Evolutionary conservation across 2,113 vertebrate species (phyloP), one percentile per base, ranked within the genome.

Genomic region (Phocoena sinus): DNA sequence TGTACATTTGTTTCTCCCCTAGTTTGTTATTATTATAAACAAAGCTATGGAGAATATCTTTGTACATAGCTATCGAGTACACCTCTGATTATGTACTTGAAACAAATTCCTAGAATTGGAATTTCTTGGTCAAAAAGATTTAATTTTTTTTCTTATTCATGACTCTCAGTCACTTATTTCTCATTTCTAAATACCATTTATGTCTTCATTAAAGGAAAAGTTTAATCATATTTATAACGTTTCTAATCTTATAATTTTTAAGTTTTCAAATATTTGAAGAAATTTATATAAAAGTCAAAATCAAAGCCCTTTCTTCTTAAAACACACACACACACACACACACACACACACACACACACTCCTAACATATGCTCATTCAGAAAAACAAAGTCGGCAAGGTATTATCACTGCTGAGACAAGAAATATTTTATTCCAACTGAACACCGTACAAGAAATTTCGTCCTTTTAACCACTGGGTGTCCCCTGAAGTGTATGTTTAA

Each of bases 401-500:
- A 41, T 71, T 63, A 36, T 74, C 68, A 73, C 2, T n/a, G 25
- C 68, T 58, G 11, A 93, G 50, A 23, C 23, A 50, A 86, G 58
- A 95, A 96, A 47, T 33, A 68, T 9, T 89, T 91, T 62, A 73
- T 38, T 65, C 47, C 31, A 31, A 38, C 79, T 89, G 15, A 65
- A 84, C 38, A 71, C 33, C 53, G 26, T 11, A 31, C 5, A 56
- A 91, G 86, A 36, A 77, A 85, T 60, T 94, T 88, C 41, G 44
- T 67, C 50, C 70, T 92, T 91, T 86, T 60, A n/a, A 44, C 95
- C 94, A 95, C 94, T 94, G 65, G 96, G 87, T 92, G 92, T 97
- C 96, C 7, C 92, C 87, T 83, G 56, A 73, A 67, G 60, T 33
- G 8, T 21, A 50, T 8, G 4, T 23, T 58, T 81, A 88, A 28